Percentiles rank a stretch among this genome's conserved stretches.
Evolutionary conservation across 2,797 vertebrate species (phyloP).

Genomic region (Odontamblyopus lacepedii): DNA sequence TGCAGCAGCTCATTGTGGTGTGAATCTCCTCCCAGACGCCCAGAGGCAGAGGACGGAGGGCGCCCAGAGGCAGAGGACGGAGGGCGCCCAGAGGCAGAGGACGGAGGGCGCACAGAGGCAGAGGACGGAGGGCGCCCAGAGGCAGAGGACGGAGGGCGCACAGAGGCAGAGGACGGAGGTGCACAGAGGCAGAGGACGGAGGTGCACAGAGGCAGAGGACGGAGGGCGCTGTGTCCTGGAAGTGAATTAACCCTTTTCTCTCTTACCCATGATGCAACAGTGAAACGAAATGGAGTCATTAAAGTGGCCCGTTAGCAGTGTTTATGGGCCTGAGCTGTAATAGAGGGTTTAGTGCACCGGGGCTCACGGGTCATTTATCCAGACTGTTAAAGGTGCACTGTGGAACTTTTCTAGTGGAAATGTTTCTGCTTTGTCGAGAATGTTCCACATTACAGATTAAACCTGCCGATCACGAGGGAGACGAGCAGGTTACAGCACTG

Average conservation of each 20-base stretch:
- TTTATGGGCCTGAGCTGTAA: constrained; percentile 37
- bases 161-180: background rate
- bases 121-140: too few species aligned
- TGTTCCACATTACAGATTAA: background rate
- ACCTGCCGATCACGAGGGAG: background rate
- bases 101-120: too few species aligned
- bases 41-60: too few species aligned
- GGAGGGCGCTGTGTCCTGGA: background rate
- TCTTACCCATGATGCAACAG: background rate
- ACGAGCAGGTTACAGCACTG: too few species aligned
- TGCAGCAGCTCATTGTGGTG: constrained; percentile 19
- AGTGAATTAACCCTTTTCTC: background rate
- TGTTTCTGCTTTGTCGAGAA: constrained; percentile 14
- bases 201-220: background rate
- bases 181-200: background rate
- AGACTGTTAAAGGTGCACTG: too few species aligned
- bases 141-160: too few species aligned
- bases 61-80: too few species aligned
- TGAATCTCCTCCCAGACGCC: too few species aligned
- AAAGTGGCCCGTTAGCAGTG: constrained; percentile 21
- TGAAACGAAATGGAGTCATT: too few species aligned
- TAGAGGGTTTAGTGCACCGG: constrained; percentile 20
- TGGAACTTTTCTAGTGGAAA: too few species aligned
- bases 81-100: too few species aligned
- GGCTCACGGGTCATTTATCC: background rate